phyloP scores from a whole-genome alignment of 2,888 invertebrate species.

The Keiferia lycopersicella region DNA sequence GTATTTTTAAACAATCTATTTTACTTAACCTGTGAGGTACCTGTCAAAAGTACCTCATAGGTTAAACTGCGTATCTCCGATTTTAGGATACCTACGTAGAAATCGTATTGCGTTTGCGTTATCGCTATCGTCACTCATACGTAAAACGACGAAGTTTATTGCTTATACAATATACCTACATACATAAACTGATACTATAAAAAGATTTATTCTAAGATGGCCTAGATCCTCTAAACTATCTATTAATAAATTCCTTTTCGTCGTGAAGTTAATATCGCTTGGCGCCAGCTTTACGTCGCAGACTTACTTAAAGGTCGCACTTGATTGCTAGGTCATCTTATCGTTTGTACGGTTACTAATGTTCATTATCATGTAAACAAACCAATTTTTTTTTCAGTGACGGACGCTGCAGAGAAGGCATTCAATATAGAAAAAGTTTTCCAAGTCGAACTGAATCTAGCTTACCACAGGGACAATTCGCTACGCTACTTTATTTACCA shows the following conservation, averaged over 20 bases:
- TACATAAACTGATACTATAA: not conserved
- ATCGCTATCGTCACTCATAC: not conserved
- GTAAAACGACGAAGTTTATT: not conserved
- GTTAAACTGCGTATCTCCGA: no score
- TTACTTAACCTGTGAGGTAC: no score
- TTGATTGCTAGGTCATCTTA: slow-evolving; percentile 7
- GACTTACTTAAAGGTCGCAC: slow-evolving; percentile 5
- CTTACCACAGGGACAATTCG: slow-evolving; percentile 65
- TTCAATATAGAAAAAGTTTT: slow-evolving; percentile 67
- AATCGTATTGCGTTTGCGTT: no score
- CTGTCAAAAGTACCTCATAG: no score
- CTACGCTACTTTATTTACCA: slow-evolving; percentile 80
- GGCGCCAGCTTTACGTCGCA: slow-evolving; percentile 5
- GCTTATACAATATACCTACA: no score
- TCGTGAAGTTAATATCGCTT: not conserved
- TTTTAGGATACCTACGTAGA: not conserved
- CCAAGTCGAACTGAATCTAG: slow-evolving; percentile 68
- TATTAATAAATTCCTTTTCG: slow-evolving; percentile 5
- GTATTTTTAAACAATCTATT: no score
- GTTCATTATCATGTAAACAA: slow-evolving; percentile 1
- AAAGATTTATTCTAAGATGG: not conserved
- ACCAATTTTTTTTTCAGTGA: slow-evolving; percentile 59
- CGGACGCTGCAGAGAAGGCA: slow-evolving; percentile 55
- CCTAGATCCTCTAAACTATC: slow-evolving; percentile 2
- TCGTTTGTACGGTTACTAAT: not conserved